Evolutionary conservation across 2,797 vertebrate species (phyloP).

Genomic region (Myotis findleyi): DNA sequence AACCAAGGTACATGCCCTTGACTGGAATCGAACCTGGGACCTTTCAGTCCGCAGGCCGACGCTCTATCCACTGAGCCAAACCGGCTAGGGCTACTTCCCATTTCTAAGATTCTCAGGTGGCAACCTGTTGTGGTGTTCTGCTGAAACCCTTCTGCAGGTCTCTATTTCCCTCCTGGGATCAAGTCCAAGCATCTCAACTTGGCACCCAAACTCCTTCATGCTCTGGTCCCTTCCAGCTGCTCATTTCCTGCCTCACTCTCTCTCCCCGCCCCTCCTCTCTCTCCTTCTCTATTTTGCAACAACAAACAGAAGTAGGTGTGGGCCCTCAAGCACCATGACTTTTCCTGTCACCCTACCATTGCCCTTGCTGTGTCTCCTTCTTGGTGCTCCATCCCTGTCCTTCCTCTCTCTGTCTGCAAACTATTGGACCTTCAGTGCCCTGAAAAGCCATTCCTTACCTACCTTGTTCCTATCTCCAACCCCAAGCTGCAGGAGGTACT

Average conservation of each 20-base stretch:
- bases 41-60: too few relatives aligned
- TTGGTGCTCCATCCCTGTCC: rapidly evolving
- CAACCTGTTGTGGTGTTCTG: not conserved
- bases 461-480: not conserved
- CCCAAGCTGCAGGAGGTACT: not conserved
- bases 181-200: not conserved
- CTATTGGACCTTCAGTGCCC: not conserved
- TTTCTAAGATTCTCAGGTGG: not conserved
- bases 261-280: too few relatives aligned
- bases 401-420: not conserved
- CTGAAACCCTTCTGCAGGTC: not conserved
- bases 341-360: not conserved
- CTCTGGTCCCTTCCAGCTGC: not conserved
- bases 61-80: too few relatives aligned
- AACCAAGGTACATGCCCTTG: too few relatives aligned
- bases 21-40: too few relatives aligned
- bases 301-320: rapidly evolving
- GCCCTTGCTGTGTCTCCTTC: too few relatives aligned
- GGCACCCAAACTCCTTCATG: not conserved
- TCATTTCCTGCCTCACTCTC: not conserved
- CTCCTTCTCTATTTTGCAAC: not conserved
- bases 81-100: not conserved
- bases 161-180: not conserved
- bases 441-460: not conserved
- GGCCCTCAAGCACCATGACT: rapidly evolving